phyloP scores from a whole-genome alignment of 2,113 vertebrate species.

The zebrafish (Danio rerio) region DNA sequence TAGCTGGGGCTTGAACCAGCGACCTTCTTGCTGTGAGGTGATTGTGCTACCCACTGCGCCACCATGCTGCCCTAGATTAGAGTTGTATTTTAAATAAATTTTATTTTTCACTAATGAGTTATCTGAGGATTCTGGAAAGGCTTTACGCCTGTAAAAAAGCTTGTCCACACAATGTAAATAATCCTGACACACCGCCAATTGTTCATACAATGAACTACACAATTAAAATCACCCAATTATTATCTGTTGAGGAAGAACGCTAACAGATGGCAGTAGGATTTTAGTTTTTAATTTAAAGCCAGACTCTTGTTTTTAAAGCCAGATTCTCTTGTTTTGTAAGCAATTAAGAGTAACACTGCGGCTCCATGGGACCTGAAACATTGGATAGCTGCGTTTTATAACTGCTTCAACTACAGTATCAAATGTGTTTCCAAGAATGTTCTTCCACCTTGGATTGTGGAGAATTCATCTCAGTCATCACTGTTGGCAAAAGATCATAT shows the following conservation, averaged over 20 bases:
- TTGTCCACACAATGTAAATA: not conserved
- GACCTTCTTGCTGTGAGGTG: no score
- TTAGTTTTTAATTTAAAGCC: conserved; percentile 48
- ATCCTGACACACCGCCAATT: not conserved
- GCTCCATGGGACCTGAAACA: conserved; percentile 24
- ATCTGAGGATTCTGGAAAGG: not conserved
- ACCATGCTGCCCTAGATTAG: no score
- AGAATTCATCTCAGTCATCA: conserved; percentile 23
- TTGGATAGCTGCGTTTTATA: not conserved
- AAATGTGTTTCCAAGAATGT: not conserved
- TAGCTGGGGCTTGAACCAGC: no score
- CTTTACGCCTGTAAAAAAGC: not conserved
- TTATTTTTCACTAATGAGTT: not conserved
- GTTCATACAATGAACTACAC: not conserved
- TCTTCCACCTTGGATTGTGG: not conserved
- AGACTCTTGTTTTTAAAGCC: conserved; percentile 36
- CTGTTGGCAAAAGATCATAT: not conserved
- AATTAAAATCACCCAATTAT: conserved; percentile 32
- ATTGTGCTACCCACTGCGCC: no score
- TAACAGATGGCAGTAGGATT: conserved; percentile 48
- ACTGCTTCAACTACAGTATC: not conserved
- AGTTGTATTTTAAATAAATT: no score
- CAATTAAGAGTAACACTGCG: conserved; percentile 47
- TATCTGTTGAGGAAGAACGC: not conserved
- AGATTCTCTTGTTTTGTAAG: conserved; percentile 31